Percentiles rank a stretch among this genome's conserved stretches.
These are phyloP conservation scores for Meiosimyza platycephala DNA, from an alignment of 2,888 invertebrate genomes.

Conservation along the genomic window DNA sequence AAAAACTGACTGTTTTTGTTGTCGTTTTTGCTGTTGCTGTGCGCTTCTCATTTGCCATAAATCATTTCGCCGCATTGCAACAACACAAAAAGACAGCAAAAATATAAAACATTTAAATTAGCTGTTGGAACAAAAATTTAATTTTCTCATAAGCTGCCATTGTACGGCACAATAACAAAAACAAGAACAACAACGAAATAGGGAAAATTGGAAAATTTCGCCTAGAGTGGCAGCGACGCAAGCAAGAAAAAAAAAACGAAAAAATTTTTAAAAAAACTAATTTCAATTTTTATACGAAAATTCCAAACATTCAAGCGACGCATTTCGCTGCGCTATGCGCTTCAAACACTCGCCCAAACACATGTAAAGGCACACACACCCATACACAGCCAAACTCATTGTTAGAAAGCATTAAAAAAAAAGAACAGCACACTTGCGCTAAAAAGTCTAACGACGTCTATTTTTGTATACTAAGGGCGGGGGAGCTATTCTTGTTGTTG, in stretches of 20 bases:
- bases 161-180: constrained; percentile 33
- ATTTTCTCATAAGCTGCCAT: constrained; percentile 32
- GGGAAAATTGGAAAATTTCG: constrained; percentile 59
- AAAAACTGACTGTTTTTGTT: not conserved
- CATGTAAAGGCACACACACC: constrained; percentile 31
- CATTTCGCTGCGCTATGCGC: constrained; percentile 39
- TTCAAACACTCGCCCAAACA: constrained; percentile 36
- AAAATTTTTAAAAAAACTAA: constrained; percentile 51
- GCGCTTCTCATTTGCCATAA: constrained; percentile 60
- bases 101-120: constrained; percentile 57
- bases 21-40: constrained; percentile 2
- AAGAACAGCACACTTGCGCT: constrained; percentile 54
- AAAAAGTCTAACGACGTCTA: constrained; percentile 64
- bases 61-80: constrained; percentile 64
- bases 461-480: too few species aligned
- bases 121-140: constrained; percentile 51
- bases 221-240: constrained; percentile 41
- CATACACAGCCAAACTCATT: constrained; percentile 35
- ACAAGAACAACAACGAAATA: constrained; percentile 48
- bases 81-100: constrained; percentile 38
- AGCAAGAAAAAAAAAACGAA: constrained; percentile 5
- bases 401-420: constrained; percentile 33
- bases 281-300: constrained; percentile 57
- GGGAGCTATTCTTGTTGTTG: not conserved
- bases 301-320: constrained; percentile 48